These are phyloP conservation scores for Florisuga fusca DNA, from an alignment of 2,797 vertebrate genomes.

Conservation along the genomic window DNA sequence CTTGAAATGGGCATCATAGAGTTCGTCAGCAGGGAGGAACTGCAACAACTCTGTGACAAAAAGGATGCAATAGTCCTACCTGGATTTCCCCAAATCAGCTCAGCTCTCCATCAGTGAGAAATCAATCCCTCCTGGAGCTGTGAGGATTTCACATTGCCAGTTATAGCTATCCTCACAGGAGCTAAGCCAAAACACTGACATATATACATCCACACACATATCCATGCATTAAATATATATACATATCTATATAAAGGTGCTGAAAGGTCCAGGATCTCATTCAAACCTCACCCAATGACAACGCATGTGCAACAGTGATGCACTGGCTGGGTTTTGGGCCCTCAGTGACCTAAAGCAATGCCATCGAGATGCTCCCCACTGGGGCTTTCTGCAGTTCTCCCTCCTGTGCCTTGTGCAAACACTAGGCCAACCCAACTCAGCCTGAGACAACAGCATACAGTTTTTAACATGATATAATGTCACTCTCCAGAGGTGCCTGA, in stretches of 20 bases:
- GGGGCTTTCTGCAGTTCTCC: background rate
- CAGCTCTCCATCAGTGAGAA: background rate
- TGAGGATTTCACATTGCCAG: background rate
- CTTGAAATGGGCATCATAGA: accelerated
- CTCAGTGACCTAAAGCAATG: background rate
- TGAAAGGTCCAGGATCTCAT: background rate
- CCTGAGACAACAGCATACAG: background rate
- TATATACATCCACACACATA: accelerated
- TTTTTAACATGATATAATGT: slow-evolving; percentile 26
- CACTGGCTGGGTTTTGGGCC: background rate
- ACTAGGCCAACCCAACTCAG: background rate
- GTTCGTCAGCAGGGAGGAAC: background rate
- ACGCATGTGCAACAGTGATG: background rate
- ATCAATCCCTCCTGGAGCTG: background rate
- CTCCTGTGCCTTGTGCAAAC: background rate
- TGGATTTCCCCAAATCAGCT: background rate
- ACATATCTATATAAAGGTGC: background rate
- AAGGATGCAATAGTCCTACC: accelerated
- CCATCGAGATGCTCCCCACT: accelerated
- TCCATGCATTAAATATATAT: background rate
- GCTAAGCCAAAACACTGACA: background rate
- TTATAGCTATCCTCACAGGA: background rate
- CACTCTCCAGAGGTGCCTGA: slow-evolving; percentile 20
- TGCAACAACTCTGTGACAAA: accelerated
- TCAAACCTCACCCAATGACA: background rate